phyloP scores from a whole-genome alignment of 2,888 invertebrate genomes.

The Volucella inanis region DNA sequence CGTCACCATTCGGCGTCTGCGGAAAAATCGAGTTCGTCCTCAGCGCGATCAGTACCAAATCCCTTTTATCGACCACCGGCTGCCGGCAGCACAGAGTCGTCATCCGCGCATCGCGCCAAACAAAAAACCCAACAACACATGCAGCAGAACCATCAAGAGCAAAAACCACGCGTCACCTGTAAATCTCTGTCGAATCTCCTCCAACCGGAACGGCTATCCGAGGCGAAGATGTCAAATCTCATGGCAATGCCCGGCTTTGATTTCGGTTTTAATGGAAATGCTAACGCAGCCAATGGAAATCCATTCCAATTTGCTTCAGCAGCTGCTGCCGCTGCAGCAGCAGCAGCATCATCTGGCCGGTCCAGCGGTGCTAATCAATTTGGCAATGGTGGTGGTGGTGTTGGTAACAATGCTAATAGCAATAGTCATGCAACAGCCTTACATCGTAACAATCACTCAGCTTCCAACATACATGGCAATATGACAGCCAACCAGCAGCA shows the following conservation, averaged over 20 bases:
- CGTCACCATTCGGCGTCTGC: slow-evolving; percentile 42
- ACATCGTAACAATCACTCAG: slow-evolving; percentile 72
- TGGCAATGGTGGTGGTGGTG: slow-evolving; percentile 10
- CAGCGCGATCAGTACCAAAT: slow-evolving; percentile 79
- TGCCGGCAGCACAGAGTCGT: slow-evolving; percentile 79
- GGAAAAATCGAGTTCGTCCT: slow-evolving; percentile 75
- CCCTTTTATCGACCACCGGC: slow-evolving; percentile 84
- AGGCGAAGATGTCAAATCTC: slow-evolving; percentile 82
- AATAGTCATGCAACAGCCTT: slow-evolving; percentile 58
- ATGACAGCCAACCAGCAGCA: slow-evolving; percentile 72
- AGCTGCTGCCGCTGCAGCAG: slow-evolving; percentile 66
- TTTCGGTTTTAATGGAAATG: slow-evolving; percentile 78
- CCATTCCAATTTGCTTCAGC: slow-evolving; percentile 67
- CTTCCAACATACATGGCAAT: slow-evolving; percentile 65
- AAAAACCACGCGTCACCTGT: slow-evolving; percentile 86
- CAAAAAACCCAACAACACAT: slow-evolving; percentile 82
- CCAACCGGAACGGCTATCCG: slow-evolving; percentile 83
- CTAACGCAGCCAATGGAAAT: slow-evolving; percentile 43
- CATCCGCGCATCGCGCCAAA: slow-evolving; percentile 67
- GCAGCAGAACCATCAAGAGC: slow-evolving; percentile 84
- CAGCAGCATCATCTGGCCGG: slow-evolving; percentile 68
- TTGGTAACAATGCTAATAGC: slow-evolving; percentile 35
- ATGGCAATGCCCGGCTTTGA: slow-evolving; percentile 79
- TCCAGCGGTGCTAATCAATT: slow-evolving; percentile 65
- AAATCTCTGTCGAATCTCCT: slow-evolving; percentile 86